Evolutionary conservation across 1,140 invertebrate genomes (phyloP).

Genomic region (Cherax quadricarinatus): DNA sequence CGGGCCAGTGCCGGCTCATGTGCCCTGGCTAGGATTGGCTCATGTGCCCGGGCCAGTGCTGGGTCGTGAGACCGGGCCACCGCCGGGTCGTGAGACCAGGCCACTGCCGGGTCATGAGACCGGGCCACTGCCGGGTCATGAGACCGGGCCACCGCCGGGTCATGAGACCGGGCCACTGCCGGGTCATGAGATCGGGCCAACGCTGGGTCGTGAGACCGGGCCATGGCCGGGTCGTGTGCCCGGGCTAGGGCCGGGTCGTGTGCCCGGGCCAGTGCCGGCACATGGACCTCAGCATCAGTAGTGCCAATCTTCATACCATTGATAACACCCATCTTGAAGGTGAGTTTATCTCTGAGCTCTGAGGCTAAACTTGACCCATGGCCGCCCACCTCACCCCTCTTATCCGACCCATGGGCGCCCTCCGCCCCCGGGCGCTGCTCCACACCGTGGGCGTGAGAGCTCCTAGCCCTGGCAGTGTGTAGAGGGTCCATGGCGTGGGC

Average conservation of each 20-base stretch:
- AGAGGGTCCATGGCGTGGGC: conserved; percentile 63
- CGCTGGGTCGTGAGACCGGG: too few relatives aligned
- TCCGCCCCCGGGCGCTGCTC: conserved; percentile 20
- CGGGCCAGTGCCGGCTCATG: background rate
- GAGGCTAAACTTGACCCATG: conserved; percentile 9
- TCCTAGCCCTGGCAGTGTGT: conserved; percentile 59
- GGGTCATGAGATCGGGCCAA: too few relatives aligned
- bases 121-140: too few relatives aligned
- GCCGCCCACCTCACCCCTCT: conserved; percentile 18
- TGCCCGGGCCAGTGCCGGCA: conserved; percentile 3
- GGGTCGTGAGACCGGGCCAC: background rate
- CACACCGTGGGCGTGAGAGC: conserved; percentile 43
- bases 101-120: conserved; percentile 35
- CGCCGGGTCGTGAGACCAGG: too few relatives aligned
- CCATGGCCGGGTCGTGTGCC: too few relatives aligned
- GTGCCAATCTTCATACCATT: conserved; percentile 66
- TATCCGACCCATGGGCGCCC: background rate
- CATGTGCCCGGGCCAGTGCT: too few relatives aligned
- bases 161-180: too few relatives aligned
- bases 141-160: too few relatives aligned
- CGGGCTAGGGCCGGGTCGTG: too few relatives aligned
- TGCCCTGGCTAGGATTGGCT: background rate
- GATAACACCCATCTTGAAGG: conserved; percentile 52
- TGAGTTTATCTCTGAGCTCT: conserved; percentile 56
- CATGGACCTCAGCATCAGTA: conserved; percentile 62